Base-by-base conservation (phyloP, 1,140 invertebrate species). In the Hyles euphorbiae region DNA sequence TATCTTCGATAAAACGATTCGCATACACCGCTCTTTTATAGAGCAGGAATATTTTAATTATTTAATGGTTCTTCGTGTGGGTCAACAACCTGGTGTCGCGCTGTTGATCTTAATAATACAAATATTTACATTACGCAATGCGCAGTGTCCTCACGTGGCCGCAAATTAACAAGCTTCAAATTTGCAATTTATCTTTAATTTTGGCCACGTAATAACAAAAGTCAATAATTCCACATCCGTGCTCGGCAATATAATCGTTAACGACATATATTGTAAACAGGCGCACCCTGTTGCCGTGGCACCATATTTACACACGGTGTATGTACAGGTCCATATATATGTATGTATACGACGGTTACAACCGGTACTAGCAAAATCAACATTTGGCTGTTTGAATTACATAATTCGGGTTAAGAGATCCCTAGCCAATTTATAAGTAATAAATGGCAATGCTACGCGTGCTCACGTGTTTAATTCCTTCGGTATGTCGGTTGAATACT, bases 391-490 rank as follows among this genome's bases (percentile, higher is more conserved):
- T 74, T 74, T 70, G 67, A 58, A 68, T 78, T 73, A 77, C 72
- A 80, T 78, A 81, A 83, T 80, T 80, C 65, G 45, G 67, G 61
- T 78, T 82, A 75, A 76, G 72, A 67, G 69, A 76, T 67, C 61
- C 62, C 34, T 61, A 60, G 58, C 45, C 58, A 57, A 56, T 64
- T 56, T 43, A 48, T 7, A 33, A 33, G 34, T 34, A 52, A 34
- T 52, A 33, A 33, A 34, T 52, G 34, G 9, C 50, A 34, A 6
- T 12, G 46, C 11, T 48, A 47, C 10, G 10, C 12, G 10, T 47
- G 46, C 46, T 11, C 5, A 6, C n/a, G 36, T 40, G 36, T 40
- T 5, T 40, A 40, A 5, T 5, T 40, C 8, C 36, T 40, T 40
- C 22, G 22, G 22, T 22, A 22, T 22, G 22, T 22, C 22, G 22